Percentiles rank a stretch among this genome's conserved stretches.
These are phyloP conservation scores for Dolichallabes microphthalmus DNA, from an alignment of 2,113 vertebrate genomes.

Conservation along the genomic window DNA sequence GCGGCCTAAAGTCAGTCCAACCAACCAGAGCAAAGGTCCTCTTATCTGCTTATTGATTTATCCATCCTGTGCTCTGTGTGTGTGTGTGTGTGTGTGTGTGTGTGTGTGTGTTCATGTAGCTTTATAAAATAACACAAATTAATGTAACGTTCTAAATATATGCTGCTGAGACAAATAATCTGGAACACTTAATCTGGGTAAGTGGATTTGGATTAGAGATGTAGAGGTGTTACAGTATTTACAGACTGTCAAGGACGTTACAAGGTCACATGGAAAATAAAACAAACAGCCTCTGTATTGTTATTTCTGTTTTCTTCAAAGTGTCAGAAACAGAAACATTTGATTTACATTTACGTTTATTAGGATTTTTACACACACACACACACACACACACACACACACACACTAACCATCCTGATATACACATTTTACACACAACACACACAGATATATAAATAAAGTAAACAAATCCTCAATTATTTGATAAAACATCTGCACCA, in stretches of 20 bases:
- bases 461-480: too few species aligned
- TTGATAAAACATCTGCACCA: too few species aligned
- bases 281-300: background rate
- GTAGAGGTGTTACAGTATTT: background rate
- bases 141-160: background rate
- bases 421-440: too few species aligned
- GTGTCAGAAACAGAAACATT: background rate
- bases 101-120: background rate
- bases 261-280: constrained; percentile 1
- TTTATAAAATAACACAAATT: background rate
- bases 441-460: too few species aligned
- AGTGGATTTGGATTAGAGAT: constrained; percentile 19
- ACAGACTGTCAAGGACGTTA: background rate
- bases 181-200: constrained; percentile 10
- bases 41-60: constrained; percentile 38
- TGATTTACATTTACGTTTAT: background rate
- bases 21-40: constrained; percentile 68
- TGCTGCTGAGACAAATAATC: background rate
- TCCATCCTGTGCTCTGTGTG: background rate
- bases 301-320: background rate
- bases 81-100: background rate
- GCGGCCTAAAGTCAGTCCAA: constrained; percentile 22
- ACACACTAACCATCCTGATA: too few species aligned
- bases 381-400: background rate
- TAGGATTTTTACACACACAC: background rate